Evolutionary conservation across 2,888 invertebrate genomes (phyloP), one percentile per base, ranked within the genome.

Genomic region (Chrysolina oricalcia): DNA sequence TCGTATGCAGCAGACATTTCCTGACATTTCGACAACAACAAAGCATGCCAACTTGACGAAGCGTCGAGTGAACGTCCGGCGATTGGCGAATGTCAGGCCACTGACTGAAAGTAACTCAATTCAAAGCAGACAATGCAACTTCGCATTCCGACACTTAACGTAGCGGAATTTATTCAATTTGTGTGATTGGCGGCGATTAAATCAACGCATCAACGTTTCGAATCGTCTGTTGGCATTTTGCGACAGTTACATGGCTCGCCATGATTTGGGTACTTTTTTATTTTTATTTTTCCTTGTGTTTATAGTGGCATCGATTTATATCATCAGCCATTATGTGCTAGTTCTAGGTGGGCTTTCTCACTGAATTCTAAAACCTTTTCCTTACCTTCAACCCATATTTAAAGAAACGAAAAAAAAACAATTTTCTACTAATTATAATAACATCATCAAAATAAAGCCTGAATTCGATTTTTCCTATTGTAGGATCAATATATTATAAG

Each of bases 41-140:
- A 64, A 65, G 71, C 71, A 40, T 48, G 59, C 65, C 64, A 65
- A 19, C 19, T 65, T 56, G 17, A 66, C n/a, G 59, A 46, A 56
- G 19, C 56, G 66, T 48, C 67, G 66, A 72, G 56, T 66, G 66
- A 46, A 56, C 56, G 56, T 56, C 62, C 62, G 27, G 66, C n/a
- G 66, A 72, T 67, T 72, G 27, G 66, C n/a, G 66, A 72, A 72
- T 72, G 72, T 72, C 66, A 72, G 65, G 64, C 64, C 63, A 64
- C 56, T 40, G 66, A 59, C 72, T 59, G 72, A 59, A 50, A 67
- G 64, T 43, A 41, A 62, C 27, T 62, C 46, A 62, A 59, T 23
- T 68, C 68, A 56, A 56, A 53, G 40, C 56, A 53, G 53, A 68
- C 53, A 56, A 56, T 40, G 35, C 23, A 35, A 35, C 35, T 21